Percentiles rank a stretch among this genome's conserved stretches.
Evolutionary conservation across 2,888 invertebrate species (phyloP).

Genomic region (Tenthredo mesomela): DNA sequence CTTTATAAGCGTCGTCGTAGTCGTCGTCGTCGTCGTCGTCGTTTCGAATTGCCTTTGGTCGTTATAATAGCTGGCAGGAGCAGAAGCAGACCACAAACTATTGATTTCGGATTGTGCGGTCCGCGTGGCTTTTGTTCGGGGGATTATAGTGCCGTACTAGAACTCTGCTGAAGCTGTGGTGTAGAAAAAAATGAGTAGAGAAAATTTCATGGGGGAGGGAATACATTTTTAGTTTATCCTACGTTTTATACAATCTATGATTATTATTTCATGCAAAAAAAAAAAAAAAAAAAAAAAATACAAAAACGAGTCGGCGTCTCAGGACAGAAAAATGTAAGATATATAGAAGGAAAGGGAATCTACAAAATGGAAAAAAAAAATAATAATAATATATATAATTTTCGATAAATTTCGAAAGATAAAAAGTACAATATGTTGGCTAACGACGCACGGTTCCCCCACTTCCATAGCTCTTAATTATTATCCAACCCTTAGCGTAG

Average conservation of each 20-base stretch:
- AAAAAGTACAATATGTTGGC: not conserved
- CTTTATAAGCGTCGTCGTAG: not conserved
- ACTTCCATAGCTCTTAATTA: not conserved
- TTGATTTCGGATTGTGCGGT: constrained; percentile 71
- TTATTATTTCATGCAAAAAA: not conserved
- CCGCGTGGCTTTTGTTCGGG: constrained; percentile 43
- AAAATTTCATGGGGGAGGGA: not conserved
- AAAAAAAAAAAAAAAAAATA: not conserved
- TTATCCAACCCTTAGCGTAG: not conserved
- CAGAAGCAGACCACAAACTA: constrained; percentile 69
- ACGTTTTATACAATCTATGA: not conserved
- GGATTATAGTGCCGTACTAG: constrained; percentile 28
- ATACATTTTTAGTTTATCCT: not conserved
- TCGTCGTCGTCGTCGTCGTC: too few relatives aligned
- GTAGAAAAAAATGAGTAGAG: not conserved
- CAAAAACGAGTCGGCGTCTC: too few relatives aligned
- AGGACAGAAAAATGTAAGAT: too few relatives aligned
- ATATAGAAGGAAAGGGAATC: too few relatives aligned
- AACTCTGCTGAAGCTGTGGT: not conserved
- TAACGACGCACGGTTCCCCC: not conserved
- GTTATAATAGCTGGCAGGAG: constrained; percentile 48
- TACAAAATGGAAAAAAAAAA: not conserved
- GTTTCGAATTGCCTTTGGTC: not conserved
- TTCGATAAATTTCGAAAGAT: not conserved
- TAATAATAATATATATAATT: not conserved